phyloP scores from a whole-genome alignment of 2,113 vertebrate species.

The Salvelinus namaycush region DNA sequence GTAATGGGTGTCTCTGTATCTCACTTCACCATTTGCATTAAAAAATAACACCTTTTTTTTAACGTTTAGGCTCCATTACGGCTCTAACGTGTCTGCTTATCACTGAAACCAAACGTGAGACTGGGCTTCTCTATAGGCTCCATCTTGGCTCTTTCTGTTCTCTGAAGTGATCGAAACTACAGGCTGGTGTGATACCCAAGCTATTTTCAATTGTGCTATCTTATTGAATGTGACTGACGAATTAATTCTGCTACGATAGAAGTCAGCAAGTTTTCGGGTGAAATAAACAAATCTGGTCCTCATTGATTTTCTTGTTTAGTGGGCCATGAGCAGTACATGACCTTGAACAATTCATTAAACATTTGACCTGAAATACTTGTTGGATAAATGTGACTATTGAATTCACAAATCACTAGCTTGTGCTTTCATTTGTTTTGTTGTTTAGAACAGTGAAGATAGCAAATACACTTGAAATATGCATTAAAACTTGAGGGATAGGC shows the following conservation, averaged over 20 bases:
- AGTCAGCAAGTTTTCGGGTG: slow-evolving; percentile 18
- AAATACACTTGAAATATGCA: too few relatives aligned
- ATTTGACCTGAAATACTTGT: neutral
- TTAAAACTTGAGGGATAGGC: too few relatives aligned
- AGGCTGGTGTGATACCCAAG: neutral
- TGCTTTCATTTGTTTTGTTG: too few relatives aligned
- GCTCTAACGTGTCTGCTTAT: neutral
- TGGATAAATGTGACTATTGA: too few relatives aligned
- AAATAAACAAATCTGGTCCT: slow-evolving; percentile 17
- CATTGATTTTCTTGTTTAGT: slow-evolving; percentile 18
- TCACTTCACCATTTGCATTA: neutral
- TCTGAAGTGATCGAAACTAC: slow-evolving; percentile 8
- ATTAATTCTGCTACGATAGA: neutral
- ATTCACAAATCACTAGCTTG: too few relatives aligned
- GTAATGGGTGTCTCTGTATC: slow-evolving; percentile 32
- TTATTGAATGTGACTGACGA: slow-evolving; percentile 45
- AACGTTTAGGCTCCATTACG: slow-evolving; percentile 1
- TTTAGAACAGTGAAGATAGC: too few relatives aligned
- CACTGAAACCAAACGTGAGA: too few relatives aligned
- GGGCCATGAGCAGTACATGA: slow-evolving; percentile 12
- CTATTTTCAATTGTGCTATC: slow-evolving; percentile 11
- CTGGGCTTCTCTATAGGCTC: too few relatives aligned
- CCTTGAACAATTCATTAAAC: neutral
- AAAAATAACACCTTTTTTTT: neutral
- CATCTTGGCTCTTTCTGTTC: neutral